A percentile compares a stretch with the other conserved stretches of the same genome.
Conservation (phyloP, 2,113 vertebrate species). For the Halcyon senegalensis region DNA sequence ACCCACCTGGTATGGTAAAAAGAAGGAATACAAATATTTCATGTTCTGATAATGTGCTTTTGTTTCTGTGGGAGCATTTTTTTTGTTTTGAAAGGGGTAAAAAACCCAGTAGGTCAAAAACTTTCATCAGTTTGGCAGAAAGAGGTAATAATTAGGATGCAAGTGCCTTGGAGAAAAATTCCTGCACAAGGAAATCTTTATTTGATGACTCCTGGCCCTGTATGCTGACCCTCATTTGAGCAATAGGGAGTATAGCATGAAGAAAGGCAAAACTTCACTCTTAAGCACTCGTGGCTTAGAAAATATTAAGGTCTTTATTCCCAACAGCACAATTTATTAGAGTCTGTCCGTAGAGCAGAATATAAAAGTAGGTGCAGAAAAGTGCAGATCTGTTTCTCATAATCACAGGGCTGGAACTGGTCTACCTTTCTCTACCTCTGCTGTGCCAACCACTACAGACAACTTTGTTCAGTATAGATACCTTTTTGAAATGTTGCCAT, state of each 20-base stretch:
- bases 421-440: neutral
- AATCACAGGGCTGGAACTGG: neutral
- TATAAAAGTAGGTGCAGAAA: neutral
- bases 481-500: neutral
- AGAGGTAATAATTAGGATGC: neutral
- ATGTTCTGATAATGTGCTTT: neutral
- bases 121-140: neutral
- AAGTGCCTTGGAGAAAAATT: neutral
- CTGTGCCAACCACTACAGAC: neutral
- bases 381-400: neutral
- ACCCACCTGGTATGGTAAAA: fast-evolving
- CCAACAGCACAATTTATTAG: neutral
- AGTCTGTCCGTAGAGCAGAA: neutral
- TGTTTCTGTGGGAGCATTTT: neutral
- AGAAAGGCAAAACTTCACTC: neutral
- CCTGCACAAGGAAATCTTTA: neutral
- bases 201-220: neutral
- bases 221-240: neutral
- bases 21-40: neutral
- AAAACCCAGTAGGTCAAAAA: neutral
- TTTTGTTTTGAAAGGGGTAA: neutral
- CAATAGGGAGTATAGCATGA: neutral
- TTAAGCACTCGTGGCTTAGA: neutral
- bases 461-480: neutral
- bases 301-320: neutral